Evolutionary conservation across 2,888 invertebrate genomes (phyloP), one percentile per base, ranked within the genome.

Genomic region (Thymelicus lineola): DNA sequence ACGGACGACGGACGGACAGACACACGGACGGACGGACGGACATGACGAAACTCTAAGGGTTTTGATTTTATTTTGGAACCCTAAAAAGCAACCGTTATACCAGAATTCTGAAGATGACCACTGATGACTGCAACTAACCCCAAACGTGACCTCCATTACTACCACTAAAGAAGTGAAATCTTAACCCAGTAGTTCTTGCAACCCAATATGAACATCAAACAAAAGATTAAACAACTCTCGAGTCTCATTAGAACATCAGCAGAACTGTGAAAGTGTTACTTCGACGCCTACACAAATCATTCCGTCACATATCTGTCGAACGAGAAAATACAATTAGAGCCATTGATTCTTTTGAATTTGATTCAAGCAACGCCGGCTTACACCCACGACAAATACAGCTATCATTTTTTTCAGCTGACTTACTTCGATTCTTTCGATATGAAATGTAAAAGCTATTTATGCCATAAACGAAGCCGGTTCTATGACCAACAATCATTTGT

Each of bases 351-450:
- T 55, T 55, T 50, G 6, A 50, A 17, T 50, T 6, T 17, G 17
- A 50, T 15, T 17, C 50, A n/a, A 48, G 15, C 48, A 15, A 50
- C 9, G 17, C 7, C 2, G 50, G 50, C 14, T 6, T 3, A 50
- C 17, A 50, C 50, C 50, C 50, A 50, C 50, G 42, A 3, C 10
- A 42, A 38, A 42, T 42, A 42, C 12, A 42, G 42, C 9, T 12
- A 12, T 12, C 38, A 38, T 42, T 1, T 42, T 42, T 42, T 42
- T 42, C 42, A 42, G 73, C 74, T 74, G 73, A 76, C 77, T 77
- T 76, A 76, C 73, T 74, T 77, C 76, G 77, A 77, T 77, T 12
- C 12, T 42, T 42, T 12, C 12, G 10, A 4, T 12, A 42, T 12
- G 42, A 10, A 42, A 0, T 42, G 0, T 42, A 12, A 42, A 42